Base-by-base conservation (phyloP, 2,888 invertebrate genomes). In the Apodemia zela region DNA sequence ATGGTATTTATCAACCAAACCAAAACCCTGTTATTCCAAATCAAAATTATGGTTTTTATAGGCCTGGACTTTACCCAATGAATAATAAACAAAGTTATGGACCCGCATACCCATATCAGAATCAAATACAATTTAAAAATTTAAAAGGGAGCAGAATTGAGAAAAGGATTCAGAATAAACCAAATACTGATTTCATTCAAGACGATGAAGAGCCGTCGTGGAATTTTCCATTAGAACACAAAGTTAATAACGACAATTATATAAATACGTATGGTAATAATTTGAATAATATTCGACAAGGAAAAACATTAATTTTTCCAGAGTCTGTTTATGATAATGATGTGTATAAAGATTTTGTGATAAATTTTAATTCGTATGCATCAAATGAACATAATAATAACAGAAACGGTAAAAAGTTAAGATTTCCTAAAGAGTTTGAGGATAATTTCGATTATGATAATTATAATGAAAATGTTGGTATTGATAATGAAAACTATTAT, bases 161-260 rank as follows among this genome's bases (percentile, higher is more conserved):
- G 66, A 82, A 79, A 69, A 77, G 88, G 13, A 87, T 89, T 67
- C 84, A 88, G 73, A 87, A 84, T 66, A 84, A 75, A 66, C 84
- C 80, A 15, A 61, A 59, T 10, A 60, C 54, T 11, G 65, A 66
- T 57, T 51, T 66, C 29, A 71, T 63, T 8, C 63, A 71, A 59
- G 69, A 71, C 57, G 68, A 68, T 47, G 69, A 71, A 62, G 69
- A 71, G 66, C 57, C 76, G 0, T 82, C 79, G 74, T 87, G 82
- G 80, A 66, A 71, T 0, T 88, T 89, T 66, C 88, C 90, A 18
- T 77, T 78, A 58, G 63, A 29, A n/a, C 60, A 61, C 18, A 17
- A 61, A 47, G 60, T 63, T 54, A 42, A 29, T 47, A 38, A 18
- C n/a, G 10, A 21, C 13, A 51, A 63, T 59, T 60, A 65, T 54